Conservation (phyloP, 2,113 vertebrate species). For the Zapornia atra region DNA sequence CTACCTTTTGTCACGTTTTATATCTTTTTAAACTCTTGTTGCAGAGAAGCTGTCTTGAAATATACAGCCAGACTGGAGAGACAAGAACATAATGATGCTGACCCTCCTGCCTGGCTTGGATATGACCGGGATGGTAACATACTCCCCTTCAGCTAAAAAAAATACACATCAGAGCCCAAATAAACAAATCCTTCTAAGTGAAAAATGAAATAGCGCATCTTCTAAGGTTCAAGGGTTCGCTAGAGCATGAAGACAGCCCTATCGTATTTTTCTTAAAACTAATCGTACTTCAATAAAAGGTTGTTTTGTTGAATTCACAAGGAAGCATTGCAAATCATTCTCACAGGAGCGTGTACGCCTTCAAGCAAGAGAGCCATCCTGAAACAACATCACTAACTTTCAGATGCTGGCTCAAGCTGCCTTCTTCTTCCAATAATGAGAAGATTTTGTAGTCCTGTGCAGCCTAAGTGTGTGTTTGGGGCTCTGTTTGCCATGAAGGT, state of each 20-base stretch:
- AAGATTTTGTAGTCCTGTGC: background rate
- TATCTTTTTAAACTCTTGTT: background rate
- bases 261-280: background rate
- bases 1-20: background rate
- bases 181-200: background rate
- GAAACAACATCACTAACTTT: background rate
- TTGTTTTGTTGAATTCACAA: background rate
- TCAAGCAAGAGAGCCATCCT: background rate
- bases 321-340: background rate
- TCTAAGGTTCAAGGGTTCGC: background rate
- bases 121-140: constrained; percentile 32
- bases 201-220: background rate
- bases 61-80: constrained; percentile 66
- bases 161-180: background rate
- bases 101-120: constrained; percentile 73
- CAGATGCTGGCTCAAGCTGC: background rate
- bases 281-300: constrained; percentile 28
- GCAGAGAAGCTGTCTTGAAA: constrained; percentile 78
- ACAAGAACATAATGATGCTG: constrained; percentile 73
- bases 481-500: background rate
- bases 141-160: background rate
- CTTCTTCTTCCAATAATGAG: background rate
- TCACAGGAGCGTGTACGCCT: background rate
- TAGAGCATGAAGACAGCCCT: background rate
- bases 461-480: background rate